Evolutionary conservation across 1,140 invertebrate species (phyloP).

Genomic region (Ostrea denselamellosa): DNA sequence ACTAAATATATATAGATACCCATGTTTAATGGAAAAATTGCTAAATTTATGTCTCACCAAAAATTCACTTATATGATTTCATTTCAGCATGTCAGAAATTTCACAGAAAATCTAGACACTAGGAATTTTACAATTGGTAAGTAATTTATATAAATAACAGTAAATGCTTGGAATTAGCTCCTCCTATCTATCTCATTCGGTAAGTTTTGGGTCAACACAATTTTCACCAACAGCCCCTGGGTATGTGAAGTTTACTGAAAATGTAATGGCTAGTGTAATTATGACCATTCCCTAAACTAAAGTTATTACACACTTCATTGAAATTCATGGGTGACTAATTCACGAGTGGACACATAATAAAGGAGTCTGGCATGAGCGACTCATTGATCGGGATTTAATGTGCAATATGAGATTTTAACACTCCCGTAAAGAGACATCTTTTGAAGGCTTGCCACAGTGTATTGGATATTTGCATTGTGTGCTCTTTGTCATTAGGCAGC

Average conservation of each 20-base stretch:
- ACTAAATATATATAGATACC: too few relatives aligned
- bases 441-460: conserved; percentile 14
- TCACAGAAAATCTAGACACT: too few relatives aligned
- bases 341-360: conserved; percentile 19
- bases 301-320: background rate
- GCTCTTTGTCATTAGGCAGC: conserved; percentile 11
- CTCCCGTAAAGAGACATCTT: conserved; percentile 6
- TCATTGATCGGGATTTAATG: conserved; percentile 12
- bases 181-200: background rate
- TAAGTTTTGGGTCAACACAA: background rate
- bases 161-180: background rate
- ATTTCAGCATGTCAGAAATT: too few relatives aligned
- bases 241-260: background rate
- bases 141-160: too few relatives aligned
- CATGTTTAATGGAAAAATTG: too few relatives aligned
- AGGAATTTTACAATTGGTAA: too few relatives aligned
- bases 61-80: too few relatives aligned
- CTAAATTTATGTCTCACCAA: too few relatives aligned
- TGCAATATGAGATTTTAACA: conserved; percentile 31
- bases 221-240: conserved; percentile 5
- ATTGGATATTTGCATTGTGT: conserved; percentile 19
- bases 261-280: background rate
- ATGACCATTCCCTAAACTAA: conserved; percentile 3
- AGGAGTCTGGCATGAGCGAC: conserved; percentile 24
- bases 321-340: conserved; percentile 34